Evolutionary conservation across 2,797 vertebrate species (phyloP).

Genomic region (Phyllotis vaccarum): DNA sequence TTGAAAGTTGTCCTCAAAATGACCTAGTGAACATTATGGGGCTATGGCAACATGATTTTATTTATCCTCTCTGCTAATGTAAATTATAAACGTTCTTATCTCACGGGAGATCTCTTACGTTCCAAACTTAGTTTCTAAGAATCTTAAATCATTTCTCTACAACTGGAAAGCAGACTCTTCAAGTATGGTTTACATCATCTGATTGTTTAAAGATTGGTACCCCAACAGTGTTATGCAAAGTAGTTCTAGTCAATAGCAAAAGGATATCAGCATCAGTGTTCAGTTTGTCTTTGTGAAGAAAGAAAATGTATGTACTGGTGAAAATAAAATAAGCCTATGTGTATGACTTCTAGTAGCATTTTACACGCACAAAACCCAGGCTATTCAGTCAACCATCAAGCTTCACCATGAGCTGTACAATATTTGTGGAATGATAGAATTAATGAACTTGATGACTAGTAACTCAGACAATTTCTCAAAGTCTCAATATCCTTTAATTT

Average conservation of each 20-base stretch:
- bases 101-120: background rate
- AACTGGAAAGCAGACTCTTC: background rate
- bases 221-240: background rate
- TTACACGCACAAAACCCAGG: background rate
- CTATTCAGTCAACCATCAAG: background rate
- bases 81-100: background rate
- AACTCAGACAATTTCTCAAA: background rate
- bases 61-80: conserved; percentile 34
- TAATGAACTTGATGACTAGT: background rate
- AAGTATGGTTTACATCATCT: background rate
- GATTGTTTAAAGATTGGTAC: background rate
- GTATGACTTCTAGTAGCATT: background rate
- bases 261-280: background rate
- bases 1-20: conserved; percentile 50
- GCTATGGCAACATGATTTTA: background rate
- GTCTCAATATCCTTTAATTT: background rate
- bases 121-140: background rate
- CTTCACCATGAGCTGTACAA: background rate
- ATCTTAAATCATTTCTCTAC: background rate
- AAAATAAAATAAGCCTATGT: background rate
- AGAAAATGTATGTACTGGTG: background rate
- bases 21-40: background rate
- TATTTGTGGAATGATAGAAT: background rate
- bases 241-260: background rate
- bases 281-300: background rate